Percentiles rank a stretch among this genome's conserved stretches.
These are phyloP conservation scores for Halcyon chelicuti DNA, from an alignment of 2,797 vertebrate genomes.

Conservation along the genomic window DNA sequence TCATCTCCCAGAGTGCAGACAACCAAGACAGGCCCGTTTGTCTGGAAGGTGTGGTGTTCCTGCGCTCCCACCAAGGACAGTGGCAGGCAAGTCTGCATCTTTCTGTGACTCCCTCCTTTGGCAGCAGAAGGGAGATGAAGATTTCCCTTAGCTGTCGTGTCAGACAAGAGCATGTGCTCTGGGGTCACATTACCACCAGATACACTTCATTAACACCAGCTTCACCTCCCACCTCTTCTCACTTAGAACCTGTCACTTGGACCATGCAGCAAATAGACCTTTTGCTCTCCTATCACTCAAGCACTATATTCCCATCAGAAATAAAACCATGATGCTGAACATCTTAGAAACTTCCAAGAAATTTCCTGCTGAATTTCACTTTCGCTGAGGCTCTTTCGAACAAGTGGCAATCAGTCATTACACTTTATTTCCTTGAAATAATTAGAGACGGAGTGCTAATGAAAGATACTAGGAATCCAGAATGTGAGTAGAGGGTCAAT, in stretches of 20 bases:
- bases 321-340: not conserved
- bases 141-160: conserved; percentile 11
- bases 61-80: not conserved
- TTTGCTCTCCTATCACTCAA: conserved; percentile 48
- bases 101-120: not conserved
- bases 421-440: conserved; percentile 1
- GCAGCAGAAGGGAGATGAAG: not conserved
- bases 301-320: not conserved
- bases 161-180: not conserved
- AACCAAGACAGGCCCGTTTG: not conserved
- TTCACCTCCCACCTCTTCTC: conserved; percentile 13
- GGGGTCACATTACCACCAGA: not conserved
- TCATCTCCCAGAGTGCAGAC: accelerated
- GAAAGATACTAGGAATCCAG: not conserved
- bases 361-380: conserved; percentile 2
- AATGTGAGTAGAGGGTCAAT: not conserved
- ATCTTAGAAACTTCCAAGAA: conserved; percentile 11
- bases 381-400: not conserved
- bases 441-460: not conserved
- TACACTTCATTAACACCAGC: conserved; percentile 31
- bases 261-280: conserved; percentile 20
- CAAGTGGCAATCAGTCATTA: not conserved
- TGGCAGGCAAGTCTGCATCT: not conserved
- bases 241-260: conserved; percentile 32
- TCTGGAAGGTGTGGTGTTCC: not conserved